phyloP scores from a whole-genome alignment of 2,888 invertebrate genomes.

The Caenorhabditis afra region DNA sequence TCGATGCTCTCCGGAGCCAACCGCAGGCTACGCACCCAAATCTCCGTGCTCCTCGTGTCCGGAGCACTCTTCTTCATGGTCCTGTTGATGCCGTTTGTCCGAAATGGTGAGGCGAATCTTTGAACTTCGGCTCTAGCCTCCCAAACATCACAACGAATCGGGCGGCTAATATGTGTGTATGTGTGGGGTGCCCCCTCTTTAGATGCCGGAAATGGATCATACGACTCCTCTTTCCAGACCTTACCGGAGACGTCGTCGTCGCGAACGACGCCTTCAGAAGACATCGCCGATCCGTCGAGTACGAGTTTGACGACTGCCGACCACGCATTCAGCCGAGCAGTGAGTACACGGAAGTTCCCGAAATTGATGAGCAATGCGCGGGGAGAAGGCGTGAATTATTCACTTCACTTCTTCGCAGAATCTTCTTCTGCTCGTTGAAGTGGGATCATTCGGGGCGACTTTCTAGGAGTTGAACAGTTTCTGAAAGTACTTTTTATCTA shows the following conservation, averaged over 20 bases:
- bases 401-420: not conserved
- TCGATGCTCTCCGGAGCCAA: conserved; percentile 17
- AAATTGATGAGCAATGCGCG: conserved; percentile 25
- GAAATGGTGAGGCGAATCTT: conserved; percentile 36
- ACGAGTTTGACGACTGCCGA: conserved; percentile 58
- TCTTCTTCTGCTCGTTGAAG: not conserved
- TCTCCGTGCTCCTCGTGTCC: conserved; percentile 15
- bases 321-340: conserved; percentile 48
- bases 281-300: conserved; percentile 29
- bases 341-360: conserved; percentile 25
- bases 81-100: conserved; percentile 23
- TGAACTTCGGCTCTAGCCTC: conserved; percentile 16
- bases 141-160: conserved; percentile 33
- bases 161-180: conserved; percentile 9
- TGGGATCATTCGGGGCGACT: not conserved
- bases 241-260: conserved; percentile 7
- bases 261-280: not conserved
- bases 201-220: conserved; percentile 32
- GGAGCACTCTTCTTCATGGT: conserved; percentile 32
- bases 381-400: conserved; percentile 17
- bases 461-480: not conserved
- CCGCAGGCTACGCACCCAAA: conserved; percentile 30
- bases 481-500: not conserved
- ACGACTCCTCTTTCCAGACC: conserved; percentile 43
- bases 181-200: not conserved